These are phyloP conservation scores for Thoracochromis brauschi DNA, from an alignment of 2,113 vertebrate genomes.

Conservation along the genomic window DNA sequence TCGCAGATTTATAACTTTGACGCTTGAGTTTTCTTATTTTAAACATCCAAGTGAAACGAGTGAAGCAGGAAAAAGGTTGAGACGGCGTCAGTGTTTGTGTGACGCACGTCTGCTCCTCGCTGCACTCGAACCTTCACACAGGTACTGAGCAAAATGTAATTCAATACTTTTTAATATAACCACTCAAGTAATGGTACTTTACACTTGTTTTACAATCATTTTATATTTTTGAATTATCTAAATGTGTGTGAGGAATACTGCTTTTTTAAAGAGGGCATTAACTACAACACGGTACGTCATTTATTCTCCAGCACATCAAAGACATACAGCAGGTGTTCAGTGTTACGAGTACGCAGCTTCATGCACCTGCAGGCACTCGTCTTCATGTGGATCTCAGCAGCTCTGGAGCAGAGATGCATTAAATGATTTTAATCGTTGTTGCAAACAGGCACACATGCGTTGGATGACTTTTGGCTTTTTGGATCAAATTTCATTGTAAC, in stretches of 20 bases:
- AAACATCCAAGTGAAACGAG: not conserved
- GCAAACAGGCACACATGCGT: not conserved
- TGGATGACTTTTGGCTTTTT: not conserved
- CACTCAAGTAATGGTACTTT: slow-evolving; percentile 12
- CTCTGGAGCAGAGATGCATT: not conserved
- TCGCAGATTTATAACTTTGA: not conserved
- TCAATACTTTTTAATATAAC: not conserved
- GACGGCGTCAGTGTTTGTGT: not conserved
- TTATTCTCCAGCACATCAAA: not conserved
- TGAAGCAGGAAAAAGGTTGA: not conserved
- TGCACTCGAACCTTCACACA: not conserved
- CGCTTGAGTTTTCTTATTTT: not conserved
- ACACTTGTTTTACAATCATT: not conserved
- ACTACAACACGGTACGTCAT: not conserved
- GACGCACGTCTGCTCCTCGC: not conserved
- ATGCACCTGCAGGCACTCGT: not conserved
- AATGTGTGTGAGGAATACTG: not conserved
- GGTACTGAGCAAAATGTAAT: not conserved
- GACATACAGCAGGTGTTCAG: not conserved
- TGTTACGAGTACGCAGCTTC: not conserved
- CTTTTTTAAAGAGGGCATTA: not conserved
- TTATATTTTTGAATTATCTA: slow-evolving; percentile 14
- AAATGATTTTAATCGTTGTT: not conserved
- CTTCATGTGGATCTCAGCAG: not conserved
- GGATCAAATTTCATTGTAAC: not conserved